Conservation (phyloP, 2,797 vertebrate species). For the Australoheros facetus region DNA sequence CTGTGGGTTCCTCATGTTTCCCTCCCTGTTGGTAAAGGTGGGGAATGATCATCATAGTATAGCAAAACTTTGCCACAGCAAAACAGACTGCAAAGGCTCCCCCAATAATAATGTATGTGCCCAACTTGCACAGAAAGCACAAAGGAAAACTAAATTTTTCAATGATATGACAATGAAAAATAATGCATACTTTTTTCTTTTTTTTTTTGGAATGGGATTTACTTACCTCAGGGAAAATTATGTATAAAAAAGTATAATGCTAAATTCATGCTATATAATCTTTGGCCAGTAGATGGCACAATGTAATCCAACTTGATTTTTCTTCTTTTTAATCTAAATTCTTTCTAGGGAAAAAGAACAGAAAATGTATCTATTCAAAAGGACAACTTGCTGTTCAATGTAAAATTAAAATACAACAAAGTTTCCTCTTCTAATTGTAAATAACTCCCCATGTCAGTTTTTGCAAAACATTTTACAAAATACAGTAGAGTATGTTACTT, state of each 20-base stretch:
- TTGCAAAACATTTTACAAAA: background rate
- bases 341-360: background rate
- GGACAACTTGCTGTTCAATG: background rate
- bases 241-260: background rate
- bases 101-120: background rate
- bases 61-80: background rate
- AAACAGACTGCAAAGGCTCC: background rate
- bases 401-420: background rate
- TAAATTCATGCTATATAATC: background rate
- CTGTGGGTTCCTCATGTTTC: slow-evolving; percentile 85
- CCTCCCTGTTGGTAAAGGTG: slow-evolving; percentile 80
- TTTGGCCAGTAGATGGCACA: slow-evolving; percentile 56
- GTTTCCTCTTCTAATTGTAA: background rate
- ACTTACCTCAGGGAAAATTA: background rate
- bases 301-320: background rate
- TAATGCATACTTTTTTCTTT: background rate
- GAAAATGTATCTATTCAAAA: background rate
- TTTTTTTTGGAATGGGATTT: background rate
- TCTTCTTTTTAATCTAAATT: background rate
- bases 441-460: background rate
- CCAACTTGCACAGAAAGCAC: background rate
- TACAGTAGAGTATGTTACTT: background rate
- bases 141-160: background rate
- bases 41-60: background rate
- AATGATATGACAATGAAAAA: no score